Evolutionary conservation across 2,113 vertebrate species (phyloP), one percentile per base, ranked within the genome.

Genomic region (Lethenteron reissneri): DNA sequence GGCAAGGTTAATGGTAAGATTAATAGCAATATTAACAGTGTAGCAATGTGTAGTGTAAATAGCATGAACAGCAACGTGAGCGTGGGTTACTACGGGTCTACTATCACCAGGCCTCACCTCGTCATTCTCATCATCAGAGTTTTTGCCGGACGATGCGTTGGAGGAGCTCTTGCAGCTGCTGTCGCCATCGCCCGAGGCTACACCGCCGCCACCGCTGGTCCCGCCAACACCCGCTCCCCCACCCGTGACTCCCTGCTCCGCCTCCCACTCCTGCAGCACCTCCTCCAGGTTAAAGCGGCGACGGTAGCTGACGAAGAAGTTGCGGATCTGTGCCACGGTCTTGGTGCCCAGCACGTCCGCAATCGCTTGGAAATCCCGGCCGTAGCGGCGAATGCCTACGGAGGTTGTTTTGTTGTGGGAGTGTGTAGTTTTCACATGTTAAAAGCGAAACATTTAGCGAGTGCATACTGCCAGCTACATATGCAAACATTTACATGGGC

Each of bases 261-360:
- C 92, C 87, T 95, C 94, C 94, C 94, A 99, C 83, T 99, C 94
- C 85, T 95, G 92, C 80, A 99, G 87, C 81, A 99, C 94, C 84
- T 99, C 94, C 83, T 99, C 94, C 85, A 99, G 85, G 85, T 97
- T 99, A 85, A 99, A 99, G 70, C 94, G 88, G 75, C 94, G 89
- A 76, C 94, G 90, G 84, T 99, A 99, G 86, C 97, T 99, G 80
- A 99, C 90, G 77, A 99, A 99, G 84, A 99, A 99, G 84, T 99
- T 99, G 84, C 96, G 97, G 79, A 97, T 91, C 85, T 99, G 94
- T 72, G 91, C 92, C 80, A 97, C 85, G 76, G 92, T 96, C 85
- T 99, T 99, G 85, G 96, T 99, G 72, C 94, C 92, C 78, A 99
- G 96, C 81, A 99, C 92, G 78, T 99, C 94, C 74, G 94, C 92